Conservation (phyloP, 1,140 invertebrate species). For the Littorina saxatilis region DNA sequence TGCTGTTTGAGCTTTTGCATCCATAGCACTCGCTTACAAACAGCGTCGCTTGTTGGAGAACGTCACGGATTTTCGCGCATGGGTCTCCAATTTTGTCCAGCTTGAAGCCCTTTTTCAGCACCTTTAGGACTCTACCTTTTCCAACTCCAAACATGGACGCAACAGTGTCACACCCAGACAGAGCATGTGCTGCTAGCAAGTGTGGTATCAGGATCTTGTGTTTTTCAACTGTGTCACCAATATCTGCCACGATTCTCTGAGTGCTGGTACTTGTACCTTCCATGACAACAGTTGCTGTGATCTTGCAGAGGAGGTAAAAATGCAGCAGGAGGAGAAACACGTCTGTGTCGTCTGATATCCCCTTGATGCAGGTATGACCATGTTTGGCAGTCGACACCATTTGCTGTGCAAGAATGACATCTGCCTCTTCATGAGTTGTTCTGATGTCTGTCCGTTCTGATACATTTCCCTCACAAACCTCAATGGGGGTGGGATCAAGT, state of each 20-base stretch:
- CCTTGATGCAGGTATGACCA: background rate
- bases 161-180: background rate
- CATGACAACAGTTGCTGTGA: slow-evolving; percentile 10
- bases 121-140: background rate
- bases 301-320: background rate
- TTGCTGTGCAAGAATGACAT: background rate
- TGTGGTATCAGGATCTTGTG: background rate
- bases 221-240: background rate
- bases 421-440: slow-evolving; percentile 28
- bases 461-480: background rate
- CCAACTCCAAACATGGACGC: background rate
- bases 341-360: background rate
- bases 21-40: background rate
- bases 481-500: background rate
- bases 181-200: background rate
- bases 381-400: background rate
- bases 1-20: background rate
- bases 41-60: background rate
- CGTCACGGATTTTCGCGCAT: background rate
- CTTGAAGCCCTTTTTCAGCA: background rate
- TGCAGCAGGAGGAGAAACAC: background rate
- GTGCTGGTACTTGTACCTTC: background rate
- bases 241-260: slow-evolving; percentile 15
- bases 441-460: background rate
- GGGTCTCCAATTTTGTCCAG: background rate